A percentile compares a stretch with the other conserved stretches of the same genome.
Evolutionary conservation across 2,888 invertebrate genomes (phyloP).

Genomic region (Heliconius aoede): DNA sequence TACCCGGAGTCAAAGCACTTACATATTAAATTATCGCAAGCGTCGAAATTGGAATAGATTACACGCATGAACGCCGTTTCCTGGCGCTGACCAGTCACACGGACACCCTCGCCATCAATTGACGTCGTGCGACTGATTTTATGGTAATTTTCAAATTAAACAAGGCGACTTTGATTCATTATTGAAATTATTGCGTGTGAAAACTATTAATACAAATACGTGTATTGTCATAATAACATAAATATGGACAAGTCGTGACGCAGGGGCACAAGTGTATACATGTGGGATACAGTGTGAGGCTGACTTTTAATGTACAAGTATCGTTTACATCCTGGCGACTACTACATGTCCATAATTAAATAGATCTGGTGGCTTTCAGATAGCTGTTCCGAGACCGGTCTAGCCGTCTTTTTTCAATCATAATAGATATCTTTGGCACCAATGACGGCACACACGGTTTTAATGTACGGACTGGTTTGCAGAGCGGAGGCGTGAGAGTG

Average conservation of each 20-base stretch:
- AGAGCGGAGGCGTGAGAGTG: slow-evolving; percentile 80
- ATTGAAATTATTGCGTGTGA: slow-evolving; percentile 62
- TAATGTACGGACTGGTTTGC: slow-evolving; percentile 74
- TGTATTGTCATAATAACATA: neutral
- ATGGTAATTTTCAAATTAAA: slow-evolving; percentile 72
- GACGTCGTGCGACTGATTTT: slow-evolving; percentile 77
- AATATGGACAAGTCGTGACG: neutral
- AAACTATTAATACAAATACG: slow-evolving; percentile 3
- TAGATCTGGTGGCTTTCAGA: slow-evolving; percentile 42
- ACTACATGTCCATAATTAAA: slow-evolving; percentile 40
- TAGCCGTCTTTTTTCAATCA: slow-evolving; percentile 49
- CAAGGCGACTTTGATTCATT: slow-evolving; percentile 62
- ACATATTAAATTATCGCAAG: slow-evolving; percentile 45
- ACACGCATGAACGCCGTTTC: slow-evolving; percentile 70
- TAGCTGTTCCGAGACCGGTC: slow-evolving; percentile 40
- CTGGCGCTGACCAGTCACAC: slow-evolving; percentile 62
- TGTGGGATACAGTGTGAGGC: too few species aligned
- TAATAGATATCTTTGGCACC: slow-evolving; percentile 51
- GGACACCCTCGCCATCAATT: slow-evolving; percentile 64
- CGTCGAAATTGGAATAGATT: slow-evolving; percentile 74
- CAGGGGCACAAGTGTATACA: too few species aligned
- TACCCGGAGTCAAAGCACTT: slow-evolving; percentile 46
- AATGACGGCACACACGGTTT: slow-evolving; percentile 72
- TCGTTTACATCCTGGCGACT: slow-evolving; percentile 27
- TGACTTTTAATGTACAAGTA: neutral